Base-by-base conservation (phyloP, 2,797 vertebrate genomes). In the Chromis chromis region DNA sequence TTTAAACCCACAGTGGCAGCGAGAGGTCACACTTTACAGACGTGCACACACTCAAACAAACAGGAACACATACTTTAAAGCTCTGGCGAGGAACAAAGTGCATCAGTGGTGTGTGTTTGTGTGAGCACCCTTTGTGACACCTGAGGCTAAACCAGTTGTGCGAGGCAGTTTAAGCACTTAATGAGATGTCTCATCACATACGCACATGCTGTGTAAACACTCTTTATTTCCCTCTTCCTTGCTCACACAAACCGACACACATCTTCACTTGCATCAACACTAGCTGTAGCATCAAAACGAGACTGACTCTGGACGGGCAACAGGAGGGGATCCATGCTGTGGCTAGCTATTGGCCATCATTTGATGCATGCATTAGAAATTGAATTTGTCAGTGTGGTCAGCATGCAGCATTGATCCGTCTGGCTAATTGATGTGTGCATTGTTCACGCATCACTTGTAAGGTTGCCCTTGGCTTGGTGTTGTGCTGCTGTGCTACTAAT, bases 151-250 rank as follows among this genome's bases (percentile, higher is more conserved):
- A 81, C 42, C 44, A 64, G 63, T 65, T 40, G 49, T 67, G 77
- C 52, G 28, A 57, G 78, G 71, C 48, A 36, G 76, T 76, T 76
- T 86, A 53, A 66, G 53, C 28, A 54, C 57, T 62, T 87, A 83
- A 90, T 84, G 79, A 87, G 76, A 74, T 63, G 66, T 77, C 65
- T 85, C 65, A 39, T 74, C 74, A 56, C 76, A 78, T 3, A 17
- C 57, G 42, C 60, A 64, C 65, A 79, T 3, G 40, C 57, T 12
- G 65, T 13, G 52, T 59, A 62, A 65, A 52, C 63, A 60, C 71
- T 44, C 24, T 14, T 50, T 31, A 6, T 54, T 33, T 33, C 49
- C 67, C 48, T 31, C 49, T 50, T 65, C 42, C 21, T 50, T 31
- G 17, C 16, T 54, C 31, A 24, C 58, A 33, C 36, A 60, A 63